Base-by-base conservation (phyloP, 2,888 invertebrate genomes). In the Sycophila texana region DNA sequence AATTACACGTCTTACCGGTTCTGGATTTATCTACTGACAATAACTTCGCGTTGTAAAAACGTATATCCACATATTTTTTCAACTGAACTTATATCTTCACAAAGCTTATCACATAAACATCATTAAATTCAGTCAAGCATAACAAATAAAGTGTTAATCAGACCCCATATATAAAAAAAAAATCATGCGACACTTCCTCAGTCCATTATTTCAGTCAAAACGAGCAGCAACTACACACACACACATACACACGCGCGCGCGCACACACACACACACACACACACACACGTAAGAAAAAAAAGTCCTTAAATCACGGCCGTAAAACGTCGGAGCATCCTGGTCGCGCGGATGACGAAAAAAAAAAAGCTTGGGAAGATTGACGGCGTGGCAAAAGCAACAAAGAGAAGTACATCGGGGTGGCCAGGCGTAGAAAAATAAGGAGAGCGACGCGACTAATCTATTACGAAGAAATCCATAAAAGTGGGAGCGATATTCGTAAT, bases 391-490 rank as follows among this genome's bases (percentile, higher is more conserved):
- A 39, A 22, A 57, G 57, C 58, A 51, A 58, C 49, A 67, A 66
- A 67, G 58, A 57, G 47, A 70, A 68, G 53, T 51, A 14, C 51
- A 51, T 10, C 3, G 53, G 5, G 60, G 26, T 26, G 13, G 22
- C 18, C n/a, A 51, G 18, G 13, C 10, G 22, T 12, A 58, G 16
- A 47, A 16, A 67, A 18, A 58, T 10, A 20, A 12, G 5, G 18
- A 47, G 47, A 67, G 20, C 20, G 26, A 55, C 16, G 39, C 47
- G 39, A 61, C 55, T 67, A 74, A 78, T 74, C 66, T 71, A 68
- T 55, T 72, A 75, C 71, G 75, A 60, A 76, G 67, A 74, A 73
- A 73, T 80, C 76, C 53, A 77, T 77, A 77, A 76, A 77, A 73
- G 68, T 68, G 73, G 76, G 57, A 70, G 68, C 68, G 73, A 77